Evolutionary conservation across 1,140 invertebrate species (phyloP).

Genomic region (Listronotus bonariensis): DNA sequence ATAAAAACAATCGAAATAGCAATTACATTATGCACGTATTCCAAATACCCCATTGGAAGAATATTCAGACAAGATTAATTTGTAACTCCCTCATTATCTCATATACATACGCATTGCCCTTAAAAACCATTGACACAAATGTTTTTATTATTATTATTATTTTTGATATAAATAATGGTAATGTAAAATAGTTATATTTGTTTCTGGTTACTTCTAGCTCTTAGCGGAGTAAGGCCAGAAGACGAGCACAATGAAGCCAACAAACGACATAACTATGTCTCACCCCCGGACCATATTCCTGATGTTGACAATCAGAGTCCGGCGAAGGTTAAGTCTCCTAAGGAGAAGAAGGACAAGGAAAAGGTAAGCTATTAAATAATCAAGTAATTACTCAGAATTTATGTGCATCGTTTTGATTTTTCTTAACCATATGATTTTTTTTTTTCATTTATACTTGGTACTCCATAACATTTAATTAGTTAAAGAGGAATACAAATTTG

Average conservation of each 20-base stretch:
- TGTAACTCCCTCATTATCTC: too few relatives aligned
- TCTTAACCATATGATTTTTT: too few relatives aligned
- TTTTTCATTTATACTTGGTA: too few relatives aligned
- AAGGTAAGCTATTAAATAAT: conserved; percentile 38
- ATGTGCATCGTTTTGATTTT: too few relatives aligned
- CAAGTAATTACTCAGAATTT: too few relatives aligned
- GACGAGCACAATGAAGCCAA: conserved; percentile 67
- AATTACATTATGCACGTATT: too few relatives aligned
- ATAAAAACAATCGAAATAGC: too few relatives aligned
- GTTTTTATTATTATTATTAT: conserved; percentile 11
- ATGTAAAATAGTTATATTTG: background rate
- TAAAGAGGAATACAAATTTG: too few relatives aligned
- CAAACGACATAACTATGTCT: conserved; percentile 85
- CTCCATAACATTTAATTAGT: too few relatives aligned
- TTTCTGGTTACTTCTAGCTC: conserved; percentile 43
- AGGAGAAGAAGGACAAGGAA: conserved; percentile 70
- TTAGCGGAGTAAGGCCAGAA: conserved; percentile 49
- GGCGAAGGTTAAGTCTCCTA: conserved; percentile 58
- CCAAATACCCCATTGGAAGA: too few relatives aligned
- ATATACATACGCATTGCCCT: too few relatives aligned
- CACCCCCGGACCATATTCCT: conserved; percentile 76
- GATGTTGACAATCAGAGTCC: conserved; percentile 65
- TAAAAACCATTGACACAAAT: background rate
- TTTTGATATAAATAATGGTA: background rate
- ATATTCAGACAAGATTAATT: too few relatives aligned